Evolutionary conservation across 2,888 invertebrate genomes (phyloP), one percentile per base, ranked within the genome.

Genomic region (Syrista parreyssii): DNA sequence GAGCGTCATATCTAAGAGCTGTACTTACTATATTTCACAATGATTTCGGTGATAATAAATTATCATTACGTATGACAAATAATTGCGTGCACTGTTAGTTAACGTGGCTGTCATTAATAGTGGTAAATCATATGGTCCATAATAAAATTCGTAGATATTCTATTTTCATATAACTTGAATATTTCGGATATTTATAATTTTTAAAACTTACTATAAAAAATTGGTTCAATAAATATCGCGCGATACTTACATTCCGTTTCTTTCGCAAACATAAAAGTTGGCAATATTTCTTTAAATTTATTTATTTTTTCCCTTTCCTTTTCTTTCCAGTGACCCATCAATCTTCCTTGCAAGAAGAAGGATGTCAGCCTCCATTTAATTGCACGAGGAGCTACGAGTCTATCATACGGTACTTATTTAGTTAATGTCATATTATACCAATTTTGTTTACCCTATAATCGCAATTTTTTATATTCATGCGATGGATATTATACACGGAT

Each of bases 401-500:
- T 31, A 71, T 12, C 31, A 15, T 15, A 71, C 31, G 71, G 71
- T 71, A 71, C 71, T 71, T 71, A 71, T 71, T 32, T 71, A 31
- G 71, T 71, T 71, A 71, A 32, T 71, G 30, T 32, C 15, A 71
- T 55, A 55, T 55, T 55, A 6, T 55, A 76, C 32, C 68, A 33
- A 74, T 74, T 36, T 30, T 74, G 75, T 40, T 77, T 77, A 74
- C 68, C 68, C 74, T 34, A 55, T 77, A 33, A 74, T 71, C 68
- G 68, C 68, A 55, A 78, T 33, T 6, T 32, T 69, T 40, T 30
- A 73, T 40, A 31, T 23, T 35, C n/a, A 33, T 73, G 55, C 74
- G 15, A 74, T n/a, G 40, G 35, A 40, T 31, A 68, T 36, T 30
- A 76, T 73, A 34, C 12, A 68, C 68, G 74, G 15, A 1, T 36